These are phyloP conservation scores for Dromaius novaehollandiae DNA, from an alignment of 2,113 vertebrate genomes.

Conservation along the genomic window DNA sequence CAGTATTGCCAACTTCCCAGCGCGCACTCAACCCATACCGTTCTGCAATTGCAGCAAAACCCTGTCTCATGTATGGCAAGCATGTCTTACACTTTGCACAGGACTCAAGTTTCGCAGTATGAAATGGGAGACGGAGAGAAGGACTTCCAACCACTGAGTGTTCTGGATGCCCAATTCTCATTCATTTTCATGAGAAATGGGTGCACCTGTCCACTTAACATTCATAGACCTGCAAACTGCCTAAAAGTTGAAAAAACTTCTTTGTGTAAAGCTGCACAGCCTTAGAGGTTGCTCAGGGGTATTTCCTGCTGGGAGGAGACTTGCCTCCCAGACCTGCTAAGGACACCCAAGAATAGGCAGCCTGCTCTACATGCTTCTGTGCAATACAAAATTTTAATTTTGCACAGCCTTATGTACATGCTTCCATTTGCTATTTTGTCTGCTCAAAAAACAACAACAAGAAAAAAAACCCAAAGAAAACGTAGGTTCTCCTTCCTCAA, in stretches of 20 bases:
- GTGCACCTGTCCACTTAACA: neutral
- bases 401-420: too few species aligned
- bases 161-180: neutral
- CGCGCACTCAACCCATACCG: neutral
- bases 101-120: too few species aligned
- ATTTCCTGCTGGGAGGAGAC: neutral
- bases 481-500: neutral
- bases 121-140: neutral
- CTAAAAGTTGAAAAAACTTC: neutral
- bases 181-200: neutral
- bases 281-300: neutral
- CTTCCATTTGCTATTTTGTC: neutral
- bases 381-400: neutral
- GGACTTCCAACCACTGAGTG: fast-evolving
- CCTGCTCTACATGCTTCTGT: neutral
- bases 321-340: neutral
- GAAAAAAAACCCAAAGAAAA: neutral
- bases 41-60: neutral
- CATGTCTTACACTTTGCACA: neutral
- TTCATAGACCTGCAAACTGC: neutral
- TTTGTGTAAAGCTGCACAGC: neutral
- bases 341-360: neutral
- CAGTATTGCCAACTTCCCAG: neutral
- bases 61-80: neutral
- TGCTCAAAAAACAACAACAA: neutral